Conservation (phyloP, 2,113 vertebrate genomes). For the Cichladusa arquata region DNA sequence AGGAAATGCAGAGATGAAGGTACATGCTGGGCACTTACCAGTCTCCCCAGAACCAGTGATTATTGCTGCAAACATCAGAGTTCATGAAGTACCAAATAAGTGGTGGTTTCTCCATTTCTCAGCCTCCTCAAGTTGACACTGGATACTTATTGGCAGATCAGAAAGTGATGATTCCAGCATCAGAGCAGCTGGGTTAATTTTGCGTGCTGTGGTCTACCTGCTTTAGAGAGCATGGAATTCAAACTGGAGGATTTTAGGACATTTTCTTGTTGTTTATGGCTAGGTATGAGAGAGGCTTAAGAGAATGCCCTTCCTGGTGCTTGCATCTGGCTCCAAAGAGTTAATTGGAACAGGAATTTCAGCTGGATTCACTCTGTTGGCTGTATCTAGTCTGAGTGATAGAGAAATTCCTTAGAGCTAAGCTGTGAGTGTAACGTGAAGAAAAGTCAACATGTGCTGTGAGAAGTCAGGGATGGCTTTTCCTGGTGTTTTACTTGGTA, state of each 20-base stretch:
- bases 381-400: slow-evolving; percentile 22
- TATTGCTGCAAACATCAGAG: not conserved
- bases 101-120: not conserved
- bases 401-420: slow-evolving; percentile 20
- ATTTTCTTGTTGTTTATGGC: not conserved
- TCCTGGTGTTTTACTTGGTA: not conserved
- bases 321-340: not conserved
- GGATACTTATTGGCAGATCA: not conserved
- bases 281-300: not conserved
- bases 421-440: slow-evolving; percentile 25
- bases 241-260: not conserved
- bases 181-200: not conserved
- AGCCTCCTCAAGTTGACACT: not conserved
- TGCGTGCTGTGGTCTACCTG: not conserved
- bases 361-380: slow-evolving; percentile 18
- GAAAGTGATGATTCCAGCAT: not conserved
- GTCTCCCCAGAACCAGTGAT: not conserved
- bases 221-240: not conserved
- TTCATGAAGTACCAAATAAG: not conserved
- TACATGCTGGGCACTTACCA: not conserved
- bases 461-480: slow-evolving; percentile 4
- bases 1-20: not conserved
- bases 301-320: not conserved
- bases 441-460: slow-evolving; percentile 17
- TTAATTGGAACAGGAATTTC: slow-evolving; percentile 11